Conservation (phyloP, 1,140 invertebrate species). For the Ceratina calcarata region DNA sequence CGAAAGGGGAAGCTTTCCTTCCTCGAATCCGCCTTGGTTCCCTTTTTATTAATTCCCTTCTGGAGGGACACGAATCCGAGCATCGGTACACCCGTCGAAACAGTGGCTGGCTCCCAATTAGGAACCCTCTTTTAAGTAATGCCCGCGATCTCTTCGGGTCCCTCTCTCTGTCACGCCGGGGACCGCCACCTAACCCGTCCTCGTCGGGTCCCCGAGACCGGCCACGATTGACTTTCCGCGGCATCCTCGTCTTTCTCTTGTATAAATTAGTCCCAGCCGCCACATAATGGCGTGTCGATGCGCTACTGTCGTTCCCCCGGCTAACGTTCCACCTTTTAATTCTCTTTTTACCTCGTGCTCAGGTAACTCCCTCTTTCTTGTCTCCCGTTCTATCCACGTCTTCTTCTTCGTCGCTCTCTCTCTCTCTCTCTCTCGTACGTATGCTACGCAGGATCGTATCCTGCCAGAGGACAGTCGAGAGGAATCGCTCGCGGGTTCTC, state of each 20-base stretch:
- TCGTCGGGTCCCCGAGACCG: slow-evolving; percentile 42
- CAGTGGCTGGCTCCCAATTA: slow-evolving; percentile 79
- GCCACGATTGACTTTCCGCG: slow-evolving; percentile 71
- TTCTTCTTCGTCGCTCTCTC: background rate
- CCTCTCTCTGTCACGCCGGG: slow-evolving; percentile 43
- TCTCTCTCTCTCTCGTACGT: slow-evolving; percentile 1
- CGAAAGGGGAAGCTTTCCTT: slow-evolving; percentile 40
- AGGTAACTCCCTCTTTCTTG: slow-evolving; percentile 4
- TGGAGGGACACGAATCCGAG: slow-evolving; percentile 74
- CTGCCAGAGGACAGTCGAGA: background rate
- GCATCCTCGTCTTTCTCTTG: slow-evolving; percentile 76
- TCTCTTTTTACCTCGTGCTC: slow-evolving; percentile 49
- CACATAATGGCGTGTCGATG: slow-evolving; percentile 81
- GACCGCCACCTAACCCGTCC: slow-evolving; percentile 26
- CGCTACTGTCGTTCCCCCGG: slow-evolving; percentile 75
- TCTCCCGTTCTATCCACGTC: slow-evolving; percentile 40
- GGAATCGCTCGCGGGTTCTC: background rate
- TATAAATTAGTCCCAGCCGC: slow-evolving; percentile 81
- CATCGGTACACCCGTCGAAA: slow-evolving; percentile 74
- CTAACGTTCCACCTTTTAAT: slow-evolving; percentile 60
- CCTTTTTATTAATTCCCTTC: slow-evolving; percentile 58
- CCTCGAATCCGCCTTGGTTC: slow-evolving; percentile 27
- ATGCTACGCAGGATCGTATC: no score
- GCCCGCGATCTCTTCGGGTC: slow-evolving; percentile 50
- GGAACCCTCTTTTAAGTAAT: slow-evolving; percentile 75